phyloP scores from a whole-genome alignment of 2,888 invertebrate genomes.

The Archips xylosteana region DNA sequence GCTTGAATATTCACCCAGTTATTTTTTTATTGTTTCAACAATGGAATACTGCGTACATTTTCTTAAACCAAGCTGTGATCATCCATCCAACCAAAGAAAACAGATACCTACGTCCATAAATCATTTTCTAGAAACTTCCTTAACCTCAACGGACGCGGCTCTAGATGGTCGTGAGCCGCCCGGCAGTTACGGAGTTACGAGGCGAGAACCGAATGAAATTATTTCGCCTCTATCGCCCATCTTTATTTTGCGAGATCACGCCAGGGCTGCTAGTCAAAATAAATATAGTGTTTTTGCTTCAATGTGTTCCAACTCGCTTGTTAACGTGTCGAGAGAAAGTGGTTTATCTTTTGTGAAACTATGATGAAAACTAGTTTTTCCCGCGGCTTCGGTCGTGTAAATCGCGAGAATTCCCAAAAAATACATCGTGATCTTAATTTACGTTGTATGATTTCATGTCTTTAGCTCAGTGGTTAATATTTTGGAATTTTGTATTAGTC shows the following conservation, averaged over 20 bases:
- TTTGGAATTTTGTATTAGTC: too few relatives aligned
- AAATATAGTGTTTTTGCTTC: neutral
- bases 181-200: conserved; percentile 6
- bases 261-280: conserved; percentile 50
- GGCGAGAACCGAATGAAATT: conserved; percentile 65
- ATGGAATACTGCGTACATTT: too few relatives aligned
- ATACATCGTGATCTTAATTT: too few relatives aligned
- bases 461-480: too few relatives aligned
- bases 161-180: conserved; percentile 44
- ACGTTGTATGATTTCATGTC: too few relatives aligned
- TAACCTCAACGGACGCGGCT: neutral
- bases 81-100: neutral
- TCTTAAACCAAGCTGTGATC: too few relatives aligned
- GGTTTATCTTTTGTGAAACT: neutral
- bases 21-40: too few relatives aligned
- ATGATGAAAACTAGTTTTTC: too few relatives aligned
- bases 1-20: too few relatives aligned
- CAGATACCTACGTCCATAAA: neutral
- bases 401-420: too few relatives aligned
- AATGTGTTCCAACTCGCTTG: neutral
- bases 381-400: too few relatives aligned
- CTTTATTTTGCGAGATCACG: conserved; percentile 56
- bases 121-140: conserved; percentile 2
- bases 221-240: conserved; percentile 66
- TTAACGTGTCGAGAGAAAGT: neutral